These are phyloP conservation scores for Cotesia vestalis DNA, from an alignment of 1,140 invertebrate species.

Conservation along the genomic window DNA sequence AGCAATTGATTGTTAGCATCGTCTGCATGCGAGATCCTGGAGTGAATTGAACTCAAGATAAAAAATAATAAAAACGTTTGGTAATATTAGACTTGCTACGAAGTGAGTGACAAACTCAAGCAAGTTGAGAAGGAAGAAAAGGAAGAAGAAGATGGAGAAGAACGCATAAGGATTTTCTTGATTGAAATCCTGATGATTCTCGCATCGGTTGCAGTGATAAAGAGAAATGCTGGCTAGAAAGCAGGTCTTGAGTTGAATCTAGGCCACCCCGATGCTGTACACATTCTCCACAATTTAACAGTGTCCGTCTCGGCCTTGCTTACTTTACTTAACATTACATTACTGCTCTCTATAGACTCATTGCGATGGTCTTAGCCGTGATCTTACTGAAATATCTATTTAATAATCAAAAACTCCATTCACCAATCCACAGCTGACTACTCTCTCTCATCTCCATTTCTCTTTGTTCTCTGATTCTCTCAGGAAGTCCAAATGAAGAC, in stretches of 20 bases:
- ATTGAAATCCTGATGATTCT: not conserved
- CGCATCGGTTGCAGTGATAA: constrained; percentile 56
- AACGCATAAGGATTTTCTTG: not conserved
- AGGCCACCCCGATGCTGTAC: constrained; percentile 61
- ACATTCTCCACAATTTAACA: constrained; percentile 65
- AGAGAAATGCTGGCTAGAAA: constrained; percentile 67
- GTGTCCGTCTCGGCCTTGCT: constrained; percentile 56
- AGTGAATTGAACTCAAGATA: too few relatives aligned
- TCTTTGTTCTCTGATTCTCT: constrained; percentile 29
- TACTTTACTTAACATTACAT: constrained; percentile 30
- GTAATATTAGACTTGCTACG: too few relatives aligned
- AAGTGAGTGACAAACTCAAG: too few relatives aligned
- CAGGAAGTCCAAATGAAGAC: constrained; percentile 32
- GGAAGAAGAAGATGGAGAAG: not conserved
- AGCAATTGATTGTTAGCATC: too few relatives aligned
- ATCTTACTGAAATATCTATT: not conserved
- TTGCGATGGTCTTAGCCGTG: not conserved
- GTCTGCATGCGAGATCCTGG: too few relatives aligned
- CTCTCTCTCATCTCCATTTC: constrained; percentile 29
- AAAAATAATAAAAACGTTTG: too few relatives aligned
- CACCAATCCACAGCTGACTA: constrained; percentile 6
- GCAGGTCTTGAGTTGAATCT: constrained; percentile 64
- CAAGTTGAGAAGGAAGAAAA: too few relatives aligned
- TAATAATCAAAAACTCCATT: too few relatives aligned
- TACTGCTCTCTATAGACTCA: constrained; percentile 15